Evolutionary conservation across 1,140 invertebrate species (phyloP).

Genomic region (Drosophila eugracilis): DNA sequence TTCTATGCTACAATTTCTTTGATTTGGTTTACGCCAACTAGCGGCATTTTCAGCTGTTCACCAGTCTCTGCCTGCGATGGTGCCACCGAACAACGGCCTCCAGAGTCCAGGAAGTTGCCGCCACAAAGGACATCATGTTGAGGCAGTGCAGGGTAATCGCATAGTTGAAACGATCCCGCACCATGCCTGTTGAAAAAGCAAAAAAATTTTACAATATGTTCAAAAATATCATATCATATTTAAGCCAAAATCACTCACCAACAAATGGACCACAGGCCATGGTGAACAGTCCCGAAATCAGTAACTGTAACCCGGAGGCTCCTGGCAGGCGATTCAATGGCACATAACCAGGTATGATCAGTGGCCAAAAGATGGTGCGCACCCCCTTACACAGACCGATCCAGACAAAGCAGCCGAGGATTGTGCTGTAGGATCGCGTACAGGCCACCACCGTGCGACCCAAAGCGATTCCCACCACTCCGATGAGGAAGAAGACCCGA

Average conservation of each 20-base stretch:
- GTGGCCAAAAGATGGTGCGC: constrained; percentile 88
- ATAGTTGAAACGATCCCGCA: constrained; percentile 87
- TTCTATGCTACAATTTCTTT: constrained; percentile 25
- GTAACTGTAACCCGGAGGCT: constrained; percentile 87
- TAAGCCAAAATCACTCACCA: constrained; percentile 84
- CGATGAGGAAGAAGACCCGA: constrained; percentile 88
- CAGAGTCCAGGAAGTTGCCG: constrained; percentile 86
- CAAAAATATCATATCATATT: background rate
- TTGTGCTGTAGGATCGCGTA: constrained; percentile 84
- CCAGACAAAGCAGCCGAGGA: constrained; percentile 86
- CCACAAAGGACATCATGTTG: constrained; percentile 87
- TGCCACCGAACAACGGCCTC: constrained; percentile 71
- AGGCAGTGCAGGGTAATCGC: constrained; percentile 87
- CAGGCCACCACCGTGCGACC: constrained; percentile 87
- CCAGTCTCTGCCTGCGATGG: constrained; percentile 33
- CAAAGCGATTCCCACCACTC: constrained; percentile 88
- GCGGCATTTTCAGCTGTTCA: constrained; percentile 7
- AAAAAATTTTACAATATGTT: background rate
- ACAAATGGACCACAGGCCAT: constrained; percentile 86
- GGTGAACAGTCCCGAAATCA: constrained; percentile 87
- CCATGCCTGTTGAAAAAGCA: constrained; percentile 85
- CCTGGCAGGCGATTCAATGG: constrained; percentile 87
- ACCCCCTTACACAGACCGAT: constrained; percentile 88
- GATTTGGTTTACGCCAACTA: background rate
- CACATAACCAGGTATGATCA: constrained; percentile 88